Conservation (phyloP, 2,113 vertebrate genomes). For the Tachycineta bicolor region DNA sequence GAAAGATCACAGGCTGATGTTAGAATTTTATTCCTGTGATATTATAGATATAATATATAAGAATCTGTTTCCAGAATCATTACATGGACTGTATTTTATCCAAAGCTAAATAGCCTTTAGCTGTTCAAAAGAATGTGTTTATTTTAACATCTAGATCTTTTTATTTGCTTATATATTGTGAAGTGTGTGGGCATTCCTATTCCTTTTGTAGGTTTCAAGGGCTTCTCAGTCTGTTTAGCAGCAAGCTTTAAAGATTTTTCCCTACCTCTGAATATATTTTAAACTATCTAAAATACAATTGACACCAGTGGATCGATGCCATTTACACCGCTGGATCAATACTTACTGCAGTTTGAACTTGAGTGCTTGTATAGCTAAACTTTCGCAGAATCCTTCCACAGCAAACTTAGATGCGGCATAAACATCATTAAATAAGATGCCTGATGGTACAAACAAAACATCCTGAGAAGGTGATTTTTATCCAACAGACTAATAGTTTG, state of each 20-base stretch:
- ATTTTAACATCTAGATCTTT: neutral
- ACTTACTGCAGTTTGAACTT: slow-evolving; percentile 88
- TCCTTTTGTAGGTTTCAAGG: neutral
- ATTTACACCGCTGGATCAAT: neutral
- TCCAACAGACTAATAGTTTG: neutral
- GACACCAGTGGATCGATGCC: neutral
- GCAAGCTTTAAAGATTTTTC: neutral
- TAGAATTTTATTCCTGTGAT: neutral
- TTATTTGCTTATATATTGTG: neutral
- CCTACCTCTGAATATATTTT: neutral
- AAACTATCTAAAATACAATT: neutral
- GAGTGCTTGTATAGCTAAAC: slow-evolving; percentile 85
- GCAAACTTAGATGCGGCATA: slow-evolving; percentile 90
- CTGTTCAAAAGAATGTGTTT: neutral
- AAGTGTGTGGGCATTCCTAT: neutral
- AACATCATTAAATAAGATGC: slow-evolving; percentile 88
- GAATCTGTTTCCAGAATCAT: neutral
- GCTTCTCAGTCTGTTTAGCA: neutral
- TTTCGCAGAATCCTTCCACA: slow-evolving; percentile 89
- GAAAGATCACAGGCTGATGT: neutral
- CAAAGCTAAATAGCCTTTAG: neutral
- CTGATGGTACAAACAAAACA: slow-evolving; percentile 61
- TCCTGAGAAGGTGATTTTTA: neutral
- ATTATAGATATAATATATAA: neutral
- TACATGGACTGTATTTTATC: neutral